phyloP scores from a whole-genome alignment of 2,888 invertebrate species.

The Rapana venosa region DNA sequence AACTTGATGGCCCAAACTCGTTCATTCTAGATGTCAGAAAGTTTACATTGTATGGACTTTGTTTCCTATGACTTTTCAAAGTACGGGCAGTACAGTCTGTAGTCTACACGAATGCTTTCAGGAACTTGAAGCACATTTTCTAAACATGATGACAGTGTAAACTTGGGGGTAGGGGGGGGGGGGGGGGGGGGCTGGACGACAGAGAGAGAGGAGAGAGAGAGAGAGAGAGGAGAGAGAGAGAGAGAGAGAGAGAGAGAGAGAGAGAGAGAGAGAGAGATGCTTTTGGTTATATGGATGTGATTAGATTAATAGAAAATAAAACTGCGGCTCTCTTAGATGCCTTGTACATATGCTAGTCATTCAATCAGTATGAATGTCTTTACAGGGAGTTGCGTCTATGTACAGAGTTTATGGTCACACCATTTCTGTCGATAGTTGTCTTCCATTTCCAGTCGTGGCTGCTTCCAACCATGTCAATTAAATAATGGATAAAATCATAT shows the following conservation, averaged over 20 bases:
- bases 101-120: not conserved
- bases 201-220: not conserved
- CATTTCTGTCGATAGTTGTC: not conserved
- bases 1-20: too few relatives aligned
- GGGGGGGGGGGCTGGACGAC: not conserved
- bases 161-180: not conserved
- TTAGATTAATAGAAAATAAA: not conserved
- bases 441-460: not conserved
- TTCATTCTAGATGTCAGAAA: too few relatives aligned
- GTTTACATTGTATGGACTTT: too few relatives aligned
- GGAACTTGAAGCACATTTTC: not conserved
- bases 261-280: not conserved
- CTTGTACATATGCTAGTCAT: not conserved
- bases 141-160: not conserved
- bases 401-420: slow-evolving; percentile 5
- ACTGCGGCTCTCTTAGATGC: slow-evolving; percentile 16
- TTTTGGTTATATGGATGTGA: not conserved
- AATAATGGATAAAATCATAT: not conserved
- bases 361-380: not conserved
- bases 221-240: not conserved
- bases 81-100: too few relatives aligned
- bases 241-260: not conserved
- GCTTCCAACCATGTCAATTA: slow-evolving; percentile 20
- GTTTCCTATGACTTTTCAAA: too few relatives aligned
- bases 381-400: not conserved